Base-by-base conservation (phyloP, 2,888 invertebrate genomes). In the Melanostoma scalare region DNA sequence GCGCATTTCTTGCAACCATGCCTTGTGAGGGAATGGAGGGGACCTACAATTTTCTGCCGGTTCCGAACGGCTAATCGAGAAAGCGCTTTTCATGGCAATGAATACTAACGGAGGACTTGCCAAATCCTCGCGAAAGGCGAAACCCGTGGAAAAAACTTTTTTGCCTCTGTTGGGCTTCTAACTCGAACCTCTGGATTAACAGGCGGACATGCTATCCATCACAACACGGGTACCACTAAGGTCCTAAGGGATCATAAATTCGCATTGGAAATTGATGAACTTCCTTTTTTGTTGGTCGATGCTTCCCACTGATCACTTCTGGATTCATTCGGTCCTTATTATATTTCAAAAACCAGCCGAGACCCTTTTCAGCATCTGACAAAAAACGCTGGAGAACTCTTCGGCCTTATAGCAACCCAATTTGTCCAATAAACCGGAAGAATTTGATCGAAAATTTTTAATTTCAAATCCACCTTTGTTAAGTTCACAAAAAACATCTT, bases 181-280 rank as follows among this genome's bases (percentile, higher is more conserved):
- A n/a, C n/a, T n/a, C n/a, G n/a, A n/a, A n/a, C n/a, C n/a, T n/a
- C n/a, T n/a, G n/a, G n/a, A n/a, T n/a, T n/a, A n/a, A n/a, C n/a
- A n/a, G n/a, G n/a, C n/a, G n/a, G n/a, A n/a, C n/a, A n/a, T n/a
- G n/a, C n/a, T n/a, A n/a, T n/a, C n/a, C n/a, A n/a, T n/a, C n/a
- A n/a, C n/a, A n/a, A n/a, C n/a, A n/a, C n/a, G n/a, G n/a, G n/a
- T n/a, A n/a, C n/a, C n/a, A n/a, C n/a, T n/a, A n/a, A n/a, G n/a
- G 35, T 0, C 82, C 74, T 46, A 74, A 56, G 6, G 84, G 74
- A 20, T 75, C 71, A 68, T 87, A 89, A 6, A 88, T 56, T 3
- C 87, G 88, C 88, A 86, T 88, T 8, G 86, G 84, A 0, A 85
- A 38, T 5, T 85, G 63, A 6, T 87, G 65, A 10, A 85, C 69